phyloP scores from a whole-genome alignment of 2,113 vertebrate species.

The Clarias magur region DNA sequence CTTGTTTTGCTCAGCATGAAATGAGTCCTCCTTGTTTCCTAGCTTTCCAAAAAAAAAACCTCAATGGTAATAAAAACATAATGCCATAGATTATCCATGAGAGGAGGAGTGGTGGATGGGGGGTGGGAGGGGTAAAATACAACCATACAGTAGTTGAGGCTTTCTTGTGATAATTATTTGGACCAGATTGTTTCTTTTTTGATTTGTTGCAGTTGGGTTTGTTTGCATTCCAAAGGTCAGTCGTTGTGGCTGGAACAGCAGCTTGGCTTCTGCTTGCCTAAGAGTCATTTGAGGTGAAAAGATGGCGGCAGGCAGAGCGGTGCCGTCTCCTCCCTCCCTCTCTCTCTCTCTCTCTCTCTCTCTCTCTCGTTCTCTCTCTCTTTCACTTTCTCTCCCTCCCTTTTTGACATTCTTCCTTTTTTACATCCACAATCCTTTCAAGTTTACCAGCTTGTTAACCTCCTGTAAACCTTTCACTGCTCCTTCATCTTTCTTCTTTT shows the following conservation, averaged over 20 bases:
- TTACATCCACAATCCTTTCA: neutral
- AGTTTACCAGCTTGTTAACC: neutral
- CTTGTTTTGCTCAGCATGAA: neutral
- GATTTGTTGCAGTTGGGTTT: constrained; percentile 18
- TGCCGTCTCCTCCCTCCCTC: neutral
- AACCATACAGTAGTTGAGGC: neutral
- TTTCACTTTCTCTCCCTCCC: neutral
- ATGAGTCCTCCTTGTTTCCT: neutral
- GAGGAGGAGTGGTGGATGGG: neutral
- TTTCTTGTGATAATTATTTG: constrained; percentile 20
- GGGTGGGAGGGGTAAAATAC: neutral
- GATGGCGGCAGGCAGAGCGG: constrained; percentile 27
- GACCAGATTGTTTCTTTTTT: constrained; percentile 9
- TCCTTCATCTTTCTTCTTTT: constrained; percentile 1
- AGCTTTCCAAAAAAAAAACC: neutral
- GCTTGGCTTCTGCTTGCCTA: constrained; percentile 30
- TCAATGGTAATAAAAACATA: neutral
- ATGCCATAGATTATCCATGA: neutral
- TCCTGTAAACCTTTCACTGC: neutral
- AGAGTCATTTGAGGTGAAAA: constrained; percentile 51
- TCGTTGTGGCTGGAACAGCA: constrained; percentile 30
- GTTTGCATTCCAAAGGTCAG: constrained; percentile 48
- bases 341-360: neutral
- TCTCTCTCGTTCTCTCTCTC: neutral
- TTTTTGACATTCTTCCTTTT: neutral